These are phyloP conservation scores for Ptychoptera contaminata DNA, from an alignment of 2,888 invertebrate genomes.

Conservation along the genomic window DNA sequence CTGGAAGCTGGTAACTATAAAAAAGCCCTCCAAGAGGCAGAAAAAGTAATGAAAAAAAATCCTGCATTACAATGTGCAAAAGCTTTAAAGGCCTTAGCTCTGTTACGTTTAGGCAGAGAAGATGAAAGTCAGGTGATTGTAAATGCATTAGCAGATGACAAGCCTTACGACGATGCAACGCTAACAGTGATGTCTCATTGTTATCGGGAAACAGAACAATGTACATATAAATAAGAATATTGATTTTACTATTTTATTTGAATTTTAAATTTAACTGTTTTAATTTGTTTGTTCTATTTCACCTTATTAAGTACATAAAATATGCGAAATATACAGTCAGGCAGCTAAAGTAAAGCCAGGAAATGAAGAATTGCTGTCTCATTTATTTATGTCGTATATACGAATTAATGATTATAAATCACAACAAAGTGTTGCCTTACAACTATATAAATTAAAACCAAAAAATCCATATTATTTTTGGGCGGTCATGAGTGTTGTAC, in stretches of 20 bases:
- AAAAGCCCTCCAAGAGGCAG: constrained; percentile 92
- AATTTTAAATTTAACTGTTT: background rate
- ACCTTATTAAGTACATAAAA: constrained; percentile 77
- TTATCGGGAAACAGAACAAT: constrained; percentile 79
- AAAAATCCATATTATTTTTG: constrained; percentile 97
- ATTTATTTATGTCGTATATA: constrained; percentile 92
- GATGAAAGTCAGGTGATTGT: constrained; percentile 64
- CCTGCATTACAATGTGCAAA: constrained; percentile 77
- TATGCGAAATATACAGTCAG: constrained; percentile 77
- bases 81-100: constrained; percentile 81
- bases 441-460: constrained; percentile 76
- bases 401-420: constrained; percentile 76
- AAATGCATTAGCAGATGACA: constrained; percentile 58
- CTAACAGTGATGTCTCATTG: constrained; percentile 91
- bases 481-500: constrained; percentile 92
- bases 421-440: constrained; percentile 80
- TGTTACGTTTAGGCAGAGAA: constrained; percentile 73
- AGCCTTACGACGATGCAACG: constrained; percentile 81
- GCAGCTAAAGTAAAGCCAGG: constrained; percentile 72
- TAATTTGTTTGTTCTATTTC: constrained; percentile 14
- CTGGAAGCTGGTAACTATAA: constrained; percentile 92
- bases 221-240: constrained; percentile 38
- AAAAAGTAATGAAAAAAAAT: constrained; percentile 88
- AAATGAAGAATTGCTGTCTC: constrained; percentile 84
- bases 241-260: background rate